These are phyloP conservation scores for Oxyura jamaicensis DNA, from an alignment of 2,113 vertebrate species.

Conservation along the genomic window DNA sequence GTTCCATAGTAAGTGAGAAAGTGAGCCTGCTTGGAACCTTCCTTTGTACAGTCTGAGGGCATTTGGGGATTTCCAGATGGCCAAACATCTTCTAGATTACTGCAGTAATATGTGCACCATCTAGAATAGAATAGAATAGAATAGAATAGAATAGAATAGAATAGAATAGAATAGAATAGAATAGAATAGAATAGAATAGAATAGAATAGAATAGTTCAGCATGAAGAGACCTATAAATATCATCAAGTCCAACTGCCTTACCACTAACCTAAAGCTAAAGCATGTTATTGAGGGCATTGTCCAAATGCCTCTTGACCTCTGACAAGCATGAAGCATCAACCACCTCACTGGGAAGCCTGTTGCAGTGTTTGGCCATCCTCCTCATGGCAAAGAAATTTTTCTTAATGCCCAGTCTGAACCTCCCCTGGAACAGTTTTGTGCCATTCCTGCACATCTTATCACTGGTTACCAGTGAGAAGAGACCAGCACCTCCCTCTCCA, in stretches of 20 bases:
- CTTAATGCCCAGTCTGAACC: background rate
- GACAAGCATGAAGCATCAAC: background rate
- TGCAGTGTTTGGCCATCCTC: background rate
- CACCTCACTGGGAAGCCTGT: background rate
- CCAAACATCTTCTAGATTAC: background rate
- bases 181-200: background rate
- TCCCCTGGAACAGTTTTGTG: background rate
- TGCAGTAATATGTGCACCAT: background rate
- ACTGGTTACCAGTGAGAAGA: background rate
- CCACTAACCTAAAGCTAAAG: background rate
- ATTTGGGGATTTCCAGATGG: background rate
- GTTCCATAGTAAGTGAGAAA: background rate
- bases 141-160: background rate
- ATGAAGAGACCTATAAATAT: background rate
- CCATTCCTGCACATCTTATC: background rate
- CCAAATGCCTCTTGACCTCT: background rate
- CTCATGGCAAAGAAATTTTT: background rate
- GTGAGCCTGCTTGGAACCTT: background rate
- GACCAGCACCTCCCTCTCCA: background rate
- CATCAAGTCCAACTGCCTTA: background rate
- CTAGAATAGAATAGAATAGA: background rate
- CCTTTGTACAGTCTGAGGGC: background rate
- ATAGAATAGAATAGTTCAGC: background rate
- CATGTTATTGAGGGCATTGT: background rate
- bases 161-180: too few relatives aligned